Percentiles rank a stretch among this genome's conserved stretches.
These are phyloP conservation scores for Coecobrya sp. DNA, from an alignment of 2,888 invertebrate genomes.

Conservation along the genomic window DNA sequence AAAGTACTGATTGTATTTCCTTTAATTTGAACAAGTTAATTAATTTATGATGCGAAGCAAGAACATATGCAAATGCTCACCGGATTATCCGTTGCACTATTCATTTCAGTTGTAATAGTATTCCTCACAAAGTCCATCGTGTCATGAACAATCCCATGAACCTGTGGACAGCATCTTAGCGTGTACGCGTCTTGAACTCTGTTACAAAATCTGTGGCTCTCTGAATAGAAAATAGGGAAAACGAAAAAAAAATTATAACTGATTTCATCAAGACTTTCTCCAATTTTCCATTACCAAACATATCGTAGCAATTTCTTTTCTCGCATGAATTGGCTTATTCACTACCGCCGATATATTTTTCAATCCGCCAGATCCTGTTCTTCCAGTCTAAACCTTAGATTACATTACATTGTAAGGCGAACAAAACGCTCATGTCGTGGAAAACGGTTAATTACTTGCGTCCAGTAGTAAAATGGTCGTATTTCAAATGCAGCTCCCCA, in stretches of 20 bases:
- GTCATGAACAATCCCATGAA: conserved; percentile 91
- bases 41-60: too few relatives aligned
- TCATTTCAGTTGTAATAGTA: conserved; percentile 90
- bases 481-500: conserved; percentile 34
- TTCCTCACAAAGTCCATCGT: conserved; percentile 90
- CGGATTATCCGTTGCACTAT: conserved; percentile 91
- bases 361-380: not conserved
- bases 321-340: not conserved
- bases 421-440: not conserved
- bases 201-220: conserved; percentile 91
- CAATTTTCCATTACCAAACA: not conserved
- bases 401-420: not conserved
- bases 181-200: conserved; percentile 92
- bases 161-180: conserved; percentile 91
- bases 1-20: too few relatives aligned
- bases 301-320: not conserved
- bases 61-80: too few relatives aligned
- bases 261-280: not conserved
- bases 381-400: not conserved
- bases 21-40: too few relatives aligned
- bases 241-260: not conserved
- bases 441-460: conserved; percentile 5
- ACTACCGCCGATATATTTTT: too few relatives aligned
- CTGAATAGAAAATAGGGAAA: conserved; percentile 87
- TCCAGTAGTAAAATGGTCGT: conserved; percentile 4